phyloP scores from a whole-genome alignment of 2,888 invertebrate species.

The Bursaphelenchus okinawaensis region DNA sequence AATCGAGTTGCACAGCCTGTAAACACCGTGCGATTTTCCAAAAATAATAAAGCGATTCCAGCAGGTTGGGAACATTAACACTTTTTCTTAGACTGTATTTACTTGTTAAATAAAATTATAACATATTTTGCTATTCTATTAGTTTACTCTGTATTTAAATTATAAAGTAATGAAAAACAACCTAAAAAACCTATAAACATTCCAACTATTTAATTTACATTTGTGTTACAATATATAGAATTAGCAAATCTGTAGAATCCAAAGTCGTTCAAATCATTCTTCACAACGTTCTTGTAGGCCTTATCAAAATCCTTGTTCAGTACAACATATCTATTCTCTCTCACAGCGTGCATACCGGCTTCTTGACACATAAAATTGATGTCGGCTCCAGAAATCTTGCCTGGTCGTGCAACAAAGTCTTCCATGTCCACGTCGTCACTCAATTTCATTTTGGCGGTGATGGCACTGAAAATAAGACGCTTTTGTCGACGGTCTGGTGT shows the following conservation, averaged over 20 bases:
- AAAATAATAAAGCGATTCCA: too few species aligned
- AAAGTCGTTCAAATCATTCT: conserved; percentile 97
- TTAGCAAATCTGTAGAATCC: conserved; percentile 89
- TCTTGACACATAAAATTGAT: conserved; percentile 99
- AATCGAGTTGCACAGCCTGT: too few species aligned
- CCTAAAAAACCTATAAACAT: neutral
- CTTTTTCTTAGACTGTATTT: too few species aligned
- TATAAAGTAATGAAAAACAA: too few species aligned
- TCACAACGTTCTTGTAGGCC: conserved; percentile 98
- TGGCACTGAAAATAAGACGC: conserved; percentile 92
- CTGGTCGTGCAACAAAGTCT: conserved; percentile 95
- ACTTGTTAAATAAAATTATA: too few species aligned
- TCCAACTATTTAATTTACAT: neutral
- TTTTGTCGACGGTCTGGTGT: conserved; percentile 84
- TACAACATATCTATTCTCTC: conserved; percentile 97
- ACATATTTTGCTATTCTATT: too few species aligned
- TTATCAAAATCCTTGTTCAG: conserved; percentile 98
- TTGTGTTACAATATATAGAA: neutral
- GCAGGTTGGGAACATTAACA: too few species aligned
- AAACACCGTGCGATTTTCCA: too few species aligned
- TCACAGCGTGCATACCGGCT: conserved; percentile 98
- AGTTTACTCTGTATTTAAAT: too few species aligned
- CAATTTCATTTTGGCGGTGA: conserved; percentile 91
- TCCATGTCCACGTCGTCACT: conserved; percentile 95
- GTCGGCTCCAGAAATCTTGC: conserved; percentile 96